These are phyloP conservation scores for Lemur catta DNA, from an alignment of 2,797 vertebrate species.

Conservation along the genomic window DNA sequence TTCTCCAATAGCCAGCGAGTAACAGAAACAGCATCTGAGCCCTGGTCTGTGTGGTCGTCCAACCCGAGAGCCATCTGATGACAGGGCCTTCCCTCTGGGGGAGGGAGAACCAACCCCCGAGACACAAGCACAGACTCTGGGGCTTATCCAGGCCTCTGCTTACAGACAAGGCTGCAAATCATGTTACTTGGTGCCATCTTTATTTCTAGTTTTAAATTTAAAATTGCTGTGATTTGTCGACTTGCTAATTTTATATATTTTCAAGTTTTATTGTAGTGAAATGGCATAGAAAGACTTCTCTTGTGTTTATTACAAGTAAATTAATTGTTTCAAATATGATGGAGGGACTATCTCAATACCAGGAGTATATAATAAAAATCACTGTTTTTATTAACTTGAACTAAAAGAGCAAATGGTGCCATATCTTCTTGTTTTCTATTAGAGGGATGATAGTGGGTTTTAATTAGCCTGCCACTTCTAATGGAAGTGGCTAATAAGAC, in stretches of 20 bases:
- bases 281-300: neutral
- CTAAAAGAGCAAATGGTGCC: neutral
- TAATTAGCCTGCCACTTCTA: neutral
- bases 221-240: neutral
- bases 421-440: neutral
- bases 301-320: neutral
- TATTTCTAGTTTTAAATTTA: neutral
- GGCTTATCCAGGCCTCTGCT: neutral
- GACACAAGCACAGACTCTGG: neutral
- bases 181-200: neutral
- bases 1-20: neutral
- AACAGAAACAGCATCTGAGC: neutral
- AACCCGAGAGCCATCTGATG: neutral
- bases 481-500: neutral
- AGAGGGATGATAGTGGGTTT: neutral
- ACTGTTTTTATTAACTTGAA: neutral
- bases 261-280: neutral
- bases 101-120: neutral
- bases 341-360: neutral
- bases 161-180: neutral
- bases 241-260: neutral
- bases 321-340: neutral
- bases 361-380: neutral
- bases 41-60: accelerated
- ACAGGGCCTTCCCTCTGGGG: neutral